These are phyloP conservation scores for Macropis europaea DNA, from an alignment of 2,888 invertebrate species.

Conservation along the genomic window DNA sequence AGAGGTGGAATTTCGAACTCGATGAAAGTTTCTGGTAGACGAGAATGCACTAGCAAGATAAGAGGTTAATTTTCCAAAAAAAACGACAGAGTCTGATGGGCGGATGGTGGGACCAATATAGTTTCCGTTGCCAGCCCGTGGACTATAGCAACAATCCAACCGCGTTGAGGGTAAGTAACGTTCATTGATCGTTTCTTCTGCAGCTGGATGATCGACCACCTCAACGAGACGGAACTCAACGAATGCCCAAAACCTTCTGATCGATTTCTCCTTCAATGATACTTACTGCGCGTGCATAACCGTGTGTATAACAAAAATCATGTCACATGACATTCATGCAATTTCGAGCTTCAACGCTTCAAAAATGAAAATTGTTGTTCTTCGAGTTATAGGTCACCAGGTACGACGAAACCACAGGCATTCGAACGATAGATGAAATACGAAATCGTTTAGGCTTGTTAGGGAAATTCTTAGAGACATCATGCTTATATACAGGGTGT, in stretches of 20 bases:
- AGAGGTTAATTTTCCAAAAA: constrained; percentile 69
- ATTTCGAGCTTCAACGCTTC: too few species aligned
- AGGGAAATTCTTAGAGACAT: too few species aligned
- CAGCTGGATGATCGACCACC: constrained; percentile 31
- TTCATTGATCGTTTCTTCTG: constrained; percentile 17
- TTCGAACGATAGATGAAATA: too few species aligned
- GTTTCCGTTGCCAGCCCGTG: constrained; percentile 94
- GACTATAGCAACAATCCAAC: constrained; percentile 91
- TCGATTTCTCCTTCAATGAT: too few species aligned
- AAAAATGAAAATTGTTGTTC: too few species aligned
- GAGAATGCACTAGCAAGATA: constrained; percentile 10
- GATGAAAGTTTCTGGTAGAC: not conserved
- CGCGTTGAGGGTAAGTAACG: constrained; percentile 93
- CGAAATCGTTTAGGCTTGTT: too few species aligned
- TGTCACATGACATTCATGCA: too few species aligned
- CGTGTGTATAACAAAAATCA: too few species aligned
- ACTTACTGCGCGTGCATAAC: too few species aligned
- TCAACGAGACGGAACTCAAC: constrained; percentile 51
- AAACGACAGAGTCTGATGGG: constrained; percentile 88
- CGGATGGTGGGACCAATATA: constrained; percentile 95
- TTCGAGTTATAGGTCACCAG: too few species aligned
- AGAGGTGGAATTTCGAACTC: constrained; percentile 6
- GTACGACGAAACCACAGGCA: too few species aligned
- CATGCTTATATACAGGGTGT: too few species aligned
- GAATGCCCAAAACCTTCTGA: constrained; percentile 28